Percentiles rank a stretch among this genome's conserved stretches.
These are phyloP conservation scores for Phyllotis vaccarum DNA, from an alignment of 2,797 vertebrate genomes.

Conservation along the genomic window DNA sequence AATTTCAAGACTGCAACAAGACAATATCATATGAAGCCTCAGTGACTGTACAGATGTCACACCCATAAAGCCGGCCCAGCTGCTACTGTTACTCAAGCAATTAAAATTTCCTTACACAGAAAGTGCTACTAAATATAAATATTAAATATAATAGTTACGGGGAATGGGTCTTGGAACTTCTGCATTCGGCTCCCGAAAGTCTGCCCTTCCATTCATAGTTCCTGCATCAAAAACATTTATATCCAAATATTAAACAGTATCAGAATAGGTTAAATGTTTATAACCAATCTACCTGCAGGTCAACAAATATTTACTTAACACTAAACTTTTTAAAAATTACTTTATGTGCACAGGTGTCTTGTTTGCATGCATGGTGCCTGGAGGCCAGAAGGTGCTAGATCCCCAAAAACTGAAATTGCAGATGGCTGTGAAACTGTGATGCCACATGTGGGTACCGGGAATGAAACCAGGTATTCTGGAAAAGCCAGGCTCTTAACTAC, in stretches of 20 bases:
- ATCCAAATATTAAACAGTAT: constrained; percentile 58
- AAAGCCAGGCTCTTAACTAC: not conserved
- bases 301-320: constrained; percentile 59
- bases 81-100: constrained; percentile 31
- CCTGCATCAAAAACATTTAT: constrained; percentile 76
- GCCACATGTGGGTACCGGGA: not conserved
- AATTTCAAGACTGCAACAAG: constrained; percentile 29
- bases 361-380: not conserved
- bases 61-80: not conserved
- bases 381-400: not conserved
- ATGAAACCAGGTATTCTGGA: not conserved
- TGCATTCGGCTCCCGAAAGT: constrained; percentile 79
- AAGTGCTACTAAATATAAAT: constrained; percentile 65
- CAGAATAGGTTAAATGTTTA: constrained; percentile 5
- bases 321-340: not conserved
- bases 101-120: constrained; percentile 1
- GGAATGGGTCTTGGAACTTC: constrained; percentile 81
- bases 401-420: not conserved
- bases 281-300: not conserved
- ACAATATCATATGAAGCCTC: not conserved
- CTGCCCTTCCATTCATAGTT: constrained; percentile 80
- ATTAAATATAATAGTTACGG: constrained; percentile 75
- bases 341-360: not conserved
- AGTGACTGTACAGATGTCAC: not conserved
- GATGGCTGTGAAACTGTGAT: not conserved